Percentiles rank a stretch among this genome's conserved stretches.
Evolutionary conservation across 2,113 vertebrate species (phyloP).

Genomic region (Triplophysa tibetana): DNA sequence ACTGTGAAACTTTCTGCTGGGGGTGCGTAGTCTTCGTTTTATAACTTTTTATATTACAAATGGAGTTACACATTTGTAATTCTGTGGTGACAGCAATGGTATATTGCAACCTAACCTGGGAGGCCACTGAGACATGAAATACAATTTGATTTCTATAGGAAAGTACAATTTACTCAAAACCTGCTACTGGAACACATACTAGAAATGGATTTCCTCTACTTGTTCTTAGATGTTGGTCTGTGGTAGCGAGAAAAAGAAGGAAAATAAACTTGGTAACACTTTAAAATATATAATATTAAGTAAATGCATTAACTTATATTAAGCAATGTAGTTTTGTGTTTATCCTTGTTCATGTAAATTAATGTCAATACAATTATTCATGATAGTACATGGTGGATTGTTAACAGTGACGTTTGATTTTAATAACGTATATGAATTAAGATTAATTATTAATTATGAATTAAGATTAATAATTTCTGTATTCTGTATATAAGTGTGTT

Average conservation of each 20-base stretch:
- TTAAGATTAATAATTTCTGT: no score
- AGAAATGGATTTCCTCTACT: conserved; percentile 13
- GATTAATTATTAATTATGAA: no score
- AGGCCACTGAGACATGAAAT: conserved; percentile 15
- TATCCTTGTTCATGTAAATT: no score
- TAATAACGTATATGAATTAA: no score
- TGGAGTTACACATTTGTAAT: conserved; percentile 16
- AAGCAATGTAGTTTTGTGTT: no score
- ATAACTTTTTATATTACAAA: not conserved
- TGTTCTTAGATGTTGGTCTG: not conserved
- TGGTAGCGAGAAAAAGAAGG: not conserved
- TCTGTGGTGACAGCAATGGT: not conserved
- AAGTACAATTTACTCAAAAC: conserved; percentile 29
- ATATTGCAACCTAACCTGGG: conserved; percentile 3
- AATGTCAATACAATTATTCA: no score
- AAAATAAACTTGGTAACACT: not conserved
- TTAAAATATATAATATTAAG: no score
- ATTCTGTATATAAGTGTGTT: no score
- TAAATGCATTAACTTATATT: no score
- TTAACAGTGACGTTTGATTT: no score
- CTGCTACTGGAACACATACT: conserved; percentile 17
- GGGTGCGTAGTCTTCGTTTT: not conserved
- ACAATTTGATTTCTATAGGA: conserved; percentile 28
- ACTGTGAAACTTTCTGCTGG: not conserved
- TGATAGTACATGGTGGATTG: no score